Evolutionary conservation across 2,113 vertebrate genomes (phyloP).

Genomic region (Cnemophilus loriae): DNA sequence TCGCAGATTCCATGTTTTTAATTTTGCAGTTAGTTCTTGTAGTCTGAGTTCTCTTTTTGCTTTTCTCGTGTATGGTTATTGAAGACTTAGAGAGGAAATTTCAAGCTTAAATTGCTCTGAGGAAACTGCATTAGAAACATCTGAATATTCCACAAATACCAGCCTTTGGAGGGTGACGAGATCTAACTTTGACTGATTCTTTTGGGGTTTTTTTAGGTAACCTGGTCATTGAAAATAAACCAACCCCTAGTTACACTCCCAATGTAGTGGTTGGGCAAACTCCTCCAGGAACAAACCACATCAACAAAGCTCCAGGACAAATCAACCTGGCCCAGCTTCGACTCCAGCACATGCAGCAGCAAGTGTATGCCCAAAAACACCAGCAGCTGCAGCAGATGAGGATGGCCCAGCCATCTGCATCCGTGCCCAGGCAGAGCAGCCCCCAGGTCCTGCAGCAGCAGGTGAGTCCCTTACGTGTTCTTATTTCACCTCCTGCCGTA

Average conservation of each 20-base stretch:
- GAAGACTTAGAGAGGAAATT: background rate
- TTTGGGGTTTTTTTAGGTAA: slow-evolving; percentile 78
- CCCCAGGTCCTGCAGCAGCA: slow-evolving; percentile 90
- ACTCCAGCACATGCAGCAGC: slow-evolving; percentile 95
- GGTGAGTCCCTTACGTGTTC: slow-evolving; percentile 53
- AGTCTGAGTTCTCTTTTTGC: background rate
- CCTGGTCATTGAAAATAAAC: slow-evolving; percentile 92
- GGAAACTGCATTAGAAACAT: background rate
- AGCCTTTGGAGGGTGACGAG: background rate
- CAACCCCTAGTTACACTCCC: slow-evolving; percentile 81
- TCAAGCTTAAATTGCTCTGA: background rate
- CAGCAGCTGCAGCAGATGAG: slow-evolving; percentile 91
- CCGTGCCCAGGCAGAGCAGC: slow-evolving; percentile 81
- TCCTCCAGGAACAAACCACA: slow-evolving; percentile 83
- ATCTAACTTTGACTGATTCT: background rate
- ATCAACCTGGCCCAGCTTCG: slow-evolving; percentile 96
- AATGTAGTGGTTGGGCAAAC: slow-evolving; percentile 85
- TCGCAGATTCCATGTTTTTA: background rate
- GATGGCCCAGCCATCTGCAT: slow-evolving; percentile 85
- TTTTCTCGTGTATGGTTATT: background rate
- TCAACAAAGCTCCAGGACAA: slow-evolving; percentile 87
- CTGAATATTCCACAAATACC: background rate
- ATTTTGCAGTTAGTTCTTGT: background rate
- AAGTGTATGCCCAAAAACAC: slow-evolving; percentile 91
- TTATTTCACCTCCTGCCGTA: background rate